Conservation (phyloP, 1,140 invertebrate genomes). For the Cylas formicarius region DNA sequence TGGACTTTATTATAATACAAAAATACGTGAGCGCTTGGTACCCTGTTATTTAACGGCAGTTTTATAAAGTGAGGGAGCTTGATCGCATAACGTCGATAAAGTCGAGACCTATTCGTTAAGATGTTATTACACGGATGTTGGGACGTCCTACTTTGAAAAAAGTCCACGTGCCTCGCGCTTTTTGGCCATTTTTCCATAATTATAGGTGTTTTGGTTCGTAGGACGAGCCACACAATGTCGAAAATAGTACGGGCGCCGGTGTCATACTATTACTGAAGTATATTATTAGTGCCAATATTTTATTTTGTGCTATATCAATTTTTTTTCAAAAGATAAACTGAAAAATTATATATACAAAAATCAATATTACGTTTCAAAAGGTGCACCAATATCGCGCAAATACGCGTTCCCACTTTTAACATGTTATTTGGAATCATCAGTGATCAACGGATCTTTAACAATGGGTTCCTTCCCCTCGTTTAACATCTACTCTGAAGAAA, state of each 20-base stretch:
- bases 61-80: slow-evolving; percentile 32
- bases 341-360: no score
- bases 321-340: no score
- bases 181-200: slow-evolving; percentile 37
- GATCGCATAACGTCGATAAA: slow-evolving; percentile 33
- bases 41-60: slow-evolving; percentile 26
- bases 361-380: no score
- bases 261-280: no score
- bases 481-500: no score
- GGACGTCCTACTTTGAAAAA: slow-evolving; percentile 32
- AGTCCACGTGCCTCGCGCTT: slow-evolving; percentile 35
- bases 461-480: no score
- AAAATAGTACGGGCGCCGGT: slow-evolving; percentile 22
- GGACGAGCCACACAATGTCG: slow-evolving; percentile 11
- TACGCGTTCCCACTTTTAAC: no score
- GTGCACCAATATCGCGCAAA: no score
- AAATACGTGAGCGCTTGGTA: slow-evolving; percentile 13
- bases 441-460: no score
- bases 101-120: slow-evolving; percentile 27
- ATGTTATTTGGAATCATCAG: no score
- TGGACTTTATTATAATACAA: slow-evolving; percentile 20
- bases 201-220: slow-evolving; percentile 32
- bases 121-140: slow-evolving; percentile 37
- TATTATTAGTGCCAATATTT: no score
- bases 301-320: no score